Evolutionary conservation across 2,888 invertebrate genomes (phyloP), one percentile per base, ranked within the genome.

Genomic region (Lasius fuliginosus): DNA sequence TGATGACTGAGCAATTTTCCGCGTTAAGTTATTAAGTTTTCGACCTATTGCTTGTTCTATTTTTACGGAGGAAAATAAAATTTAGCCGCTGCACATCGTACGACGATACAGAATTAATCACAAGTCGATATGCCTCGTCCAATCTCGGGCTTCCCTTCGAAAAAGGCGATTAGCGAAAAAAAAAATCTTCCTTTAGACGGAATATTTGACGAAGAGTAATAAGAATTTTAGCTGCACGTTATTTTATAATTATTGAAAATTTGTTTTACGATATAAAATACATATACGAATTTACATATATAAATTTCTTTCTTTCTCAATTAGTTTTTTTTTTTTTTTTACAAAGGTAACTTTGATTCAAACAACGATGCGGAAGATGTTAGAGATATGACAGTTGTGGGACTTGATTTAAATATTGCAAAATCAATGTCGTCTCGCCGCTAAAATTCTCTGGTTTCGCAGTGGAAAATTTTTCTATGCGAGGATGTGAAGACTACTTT

Each of bases 111-210:
- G 81, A 85, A 83, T 87, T 84, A 79, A 88, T 90, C 89, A 88
- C 89, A 90, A 84, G 88, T 82, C 84, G 88, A 90, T 85, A 89
- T 85, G 87, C 88, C 88, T 88, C 83, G 83, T 85, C 84, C 82
- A 71, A 84, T 82, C 85, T 58, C 84, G 84, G 85, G 76, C 67
- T 87, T 36, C 46, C 46, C 53, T 60, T n/a, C 33, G 27, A 58
- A 33, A 36, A 64, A 36, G 40, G 56, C 49, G 62, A 46, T 73
- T 27, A 23, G 60, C 58, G 23, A 69, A 42, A 77, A 33, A 33
- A 15, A 18, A 18, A 18, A 69, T 62, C 27, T 58, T 5, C 49
- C n/a, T 18, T 23, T 11, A 33, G 8, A 79, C 36, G 12, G 58
- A 36, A 71, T 18, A 46, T 27, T 36, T 33, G 12, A 46, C 69